These are phyloP conservation scores for Cosmopolites sordidus DNA, from an alignment of 2,888 invertebrate species.

Conservation along the genomic window DNA sequence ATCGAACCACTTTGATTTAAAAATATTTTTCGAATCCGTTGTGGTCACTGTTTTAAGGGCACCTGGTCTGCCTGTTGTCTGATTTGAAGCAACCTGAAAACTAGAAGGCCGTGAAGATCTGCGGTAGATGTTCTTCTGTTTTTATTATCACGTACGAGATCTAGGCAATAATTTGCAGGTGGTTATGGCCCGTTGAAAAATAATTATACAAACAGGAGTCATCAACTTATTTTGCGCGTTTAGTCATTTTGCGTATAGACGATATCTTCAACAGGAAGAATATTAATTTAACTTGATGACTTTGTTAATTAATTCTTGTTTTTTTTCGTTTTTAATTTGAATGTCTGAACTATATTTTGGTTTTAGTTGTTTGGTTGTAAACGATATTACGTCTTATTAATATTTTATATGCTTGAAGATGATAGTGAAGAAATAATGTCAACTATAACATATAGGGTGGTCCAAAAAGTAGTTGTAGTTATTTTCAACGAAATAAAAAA, in stretches of 20 bases:
- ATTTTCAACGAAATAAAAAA: too few relatives aligned
- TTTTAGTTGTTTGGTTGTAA: too few relatives aligned
- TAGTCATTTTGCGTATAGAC: constrained; percentile 2
- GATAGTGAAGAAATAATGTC: too few relatives aligned
- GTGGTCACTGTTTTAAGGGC: neutral
- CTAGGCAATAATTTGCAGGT: constrained; percentile 16
- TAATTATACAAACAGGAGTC: constrained; percentile 12
- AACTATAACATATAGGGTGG: too few relatives aligned
- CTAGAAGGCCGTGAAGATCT: constrained; percentile 23
- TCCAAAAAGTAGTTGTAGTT: too few relatives aligned
- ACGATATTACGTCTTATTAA: too few relatives aligned
- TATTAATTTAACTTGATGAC: too few relatives aligned
- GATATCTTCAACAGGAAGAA: too few relatives aligned
- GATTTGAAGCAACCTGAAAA: constrained; percentile 14
- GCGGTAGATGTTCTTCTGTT: constrained; percentile 18
- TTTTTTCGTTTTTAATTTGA: too few relatives aligned
- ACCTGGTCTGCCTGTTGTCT: constrained; percentile 7
- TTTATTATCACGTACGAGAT: constrained; percentile 17
- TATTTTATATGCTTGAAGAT: too few relatives aligned
- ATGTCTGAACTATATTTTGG: too few relatives aligned
- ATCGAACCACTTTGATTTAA: neutral
- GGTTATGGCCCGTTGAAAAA: constrained; percentile 10
- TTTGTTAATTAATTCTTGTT: too few relatives aligned
- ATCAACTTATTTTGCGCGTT: constrained; percentile 13
- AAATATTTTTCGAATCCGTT: neutral